These are phyloP conservation scores for Gallinago stenura DNA, from an alignment of 2,797 vertebrate genomes.

Conservation along the genomic window DNA sequence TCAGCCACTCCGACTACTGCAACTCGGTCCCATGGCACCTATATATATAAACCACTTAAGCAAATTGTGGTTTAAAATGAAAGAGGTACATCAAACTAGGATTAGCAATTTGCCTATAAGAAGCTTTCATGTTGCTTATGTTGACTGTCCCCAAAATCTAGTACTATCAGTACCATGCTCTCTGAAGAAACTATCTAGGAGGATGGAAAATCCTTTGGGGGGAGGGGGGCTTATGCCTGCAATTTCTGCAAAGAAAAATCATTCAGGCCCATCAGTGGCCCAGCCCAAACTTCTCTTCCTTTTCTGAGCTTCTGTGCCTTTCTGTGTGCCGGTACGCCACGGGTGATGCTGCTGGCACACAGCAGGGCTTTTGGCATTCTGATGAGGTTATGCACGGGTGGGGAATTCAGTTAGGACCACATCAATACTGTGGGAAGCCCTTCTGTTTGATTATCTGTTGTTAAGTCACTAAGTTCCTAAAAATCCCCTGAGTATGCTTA, in stretches of 20 bases:
- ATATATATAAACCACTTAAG: neutral
- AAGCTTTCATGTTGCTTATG: neutral
- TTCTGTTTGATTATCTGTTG: conserved; percentile 2
- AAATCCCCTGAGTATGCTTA: neutral
- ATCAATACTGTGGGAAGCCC: neutral
- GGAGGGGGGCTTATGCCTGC: neutral
- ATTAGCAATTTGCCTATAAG: neutral
- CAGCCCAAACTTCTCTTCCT: neutral
- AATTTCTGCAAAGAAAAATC: neutral
- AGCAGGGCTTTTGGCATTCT: neutral
- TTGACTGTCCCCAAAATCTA: neutral
- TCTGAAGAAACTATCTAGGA: neutral
- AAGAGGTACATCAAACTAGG: neutral
- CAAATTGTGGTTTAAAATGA: conserved; percentile 1
- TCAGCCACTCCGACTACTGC: neutral
- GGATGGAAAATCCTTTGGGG: neutral
- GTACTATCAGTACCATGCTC: neutral
- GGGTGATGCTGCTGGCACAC: neutral
- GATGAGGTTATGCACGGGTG: neutral
- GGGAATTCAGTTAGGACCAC: neutral
- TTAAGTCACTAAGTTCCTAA: neutral
- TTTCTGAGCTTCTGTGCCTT: neutral
- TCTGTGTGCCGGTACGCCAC: neutral
- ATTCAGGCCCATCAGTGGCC: neutral
- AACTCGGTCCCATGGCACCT: neutral